A percentile compares a stretch with the other conserved stretches of the same genome.
These are phyloP conservation scores for Ochotona princeps DNA, from an alignment of 2,113 vertebrate species.

Conservation along the genomic window DNA sequence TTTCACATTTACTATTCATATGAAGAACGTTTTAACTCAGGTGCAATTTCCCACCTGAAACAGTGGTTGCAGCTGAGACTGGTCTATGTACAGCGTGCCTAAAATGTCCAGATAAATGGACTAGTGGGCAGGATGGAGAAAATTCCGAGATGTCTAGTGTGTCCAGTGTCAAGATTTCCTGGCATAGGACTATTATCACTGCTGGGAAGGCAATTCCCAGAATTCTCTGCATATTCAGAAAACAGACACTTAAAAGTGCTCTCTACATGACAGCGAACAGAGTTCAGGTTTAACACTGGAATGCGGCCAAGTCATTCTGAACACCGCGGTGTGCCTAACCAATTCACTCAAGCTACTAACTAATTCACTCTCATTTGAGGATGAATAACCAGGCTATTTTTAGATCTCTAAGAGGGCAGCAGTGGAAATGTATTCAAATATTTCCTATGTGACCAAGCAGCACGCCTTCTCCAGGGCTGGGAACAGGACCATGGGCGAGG, in stretches of 20 bases:
- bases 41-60: neutral
- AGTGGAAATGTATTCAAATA: neutral
- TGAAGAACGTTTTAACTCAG: neutral
- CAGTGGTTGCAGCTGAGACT: neutral
- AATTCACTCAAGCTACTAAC: too few relatives aligned
- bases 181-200: neutral
- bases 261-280: neutral
- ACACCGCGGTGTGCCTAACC: neutral
- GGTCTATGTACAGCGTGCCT: neutral
- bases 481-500: neutral
- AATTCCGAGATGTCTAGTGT: neutral
- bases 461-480: neutral
- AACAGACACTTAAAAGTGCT: neutral
- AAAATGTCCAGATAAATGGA: neutral
- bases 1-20: neutral
- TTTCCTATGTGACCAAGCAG: neutral
- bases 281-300: neutral
- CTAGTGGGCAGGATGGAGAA: neutral
- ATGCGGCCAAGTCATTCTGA: neutral
- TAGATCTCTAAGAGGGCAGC: neutral
- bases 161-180: slow-evolving; percentile 10
- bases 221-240: slow-evolving; percentile 19
- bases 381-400: neutral
- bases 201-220: neutral
- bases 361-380: too few relatives aligned